Evolutionary conservation across 2,113 vertebrate genomes (phyloP).

Genomic region (Elachura formosa): DNA sequence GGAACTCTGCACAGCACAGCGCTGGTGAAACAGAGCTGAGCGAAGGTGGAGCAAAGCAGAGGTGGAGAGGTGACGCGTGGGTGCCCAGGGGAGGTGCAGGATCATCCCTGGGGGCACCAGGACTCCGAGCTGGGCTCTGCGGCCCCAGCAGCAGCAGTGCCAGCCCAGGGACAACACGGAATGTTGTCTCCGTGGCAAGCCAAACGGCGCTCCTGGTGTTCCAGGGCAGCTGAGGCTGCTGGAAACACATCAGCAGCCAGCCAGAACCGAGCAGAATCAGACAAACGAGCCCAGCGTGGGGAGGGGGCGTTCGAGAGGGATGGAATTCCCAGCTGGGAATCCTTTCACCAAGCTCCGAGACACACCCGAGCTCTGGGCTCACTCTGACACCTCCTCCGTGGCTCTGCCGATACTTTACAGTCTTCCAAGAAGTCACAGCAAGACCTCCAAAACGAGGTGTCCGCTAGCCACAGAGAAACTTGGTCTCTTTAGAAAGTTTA

Average conservation of each 20-base stretch:
- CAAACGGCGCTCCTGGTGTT: fast-evolving
- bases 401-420: fast-evolving
- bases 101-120: neutral
- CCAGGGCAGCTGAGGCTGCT: neutral
- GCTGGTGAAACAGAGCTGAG: fast-evolving
- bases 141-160: neutral
- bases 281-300: neutral
- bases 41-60: fast-evolving
- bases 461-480: neutral
- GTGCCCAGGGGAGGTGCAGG: neutral
- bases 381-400: neutral
- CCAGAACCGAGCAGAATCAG: neutral
- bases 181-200: neutral
- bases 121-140: neutral
- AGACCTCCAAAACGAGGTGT: neutral
- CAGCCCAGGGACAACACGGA: neutral
- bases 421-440: neutral
- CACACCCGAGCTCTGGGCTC: neutral
- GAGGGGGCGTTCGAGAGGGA: fast-evolving
- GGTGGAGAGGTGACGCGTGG: fast-evolving
- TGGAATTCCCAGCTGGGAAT: neutral
- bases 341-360: neutral
- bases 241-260: neutral
- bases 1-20: fast-evolving
- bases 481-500: neutral